Evolutionary conservation across 2,113 vertebrate genomes (phyloP), one percentile per base, ranked within the genome.

Genomic region (Rhineura floridana): DNA sequence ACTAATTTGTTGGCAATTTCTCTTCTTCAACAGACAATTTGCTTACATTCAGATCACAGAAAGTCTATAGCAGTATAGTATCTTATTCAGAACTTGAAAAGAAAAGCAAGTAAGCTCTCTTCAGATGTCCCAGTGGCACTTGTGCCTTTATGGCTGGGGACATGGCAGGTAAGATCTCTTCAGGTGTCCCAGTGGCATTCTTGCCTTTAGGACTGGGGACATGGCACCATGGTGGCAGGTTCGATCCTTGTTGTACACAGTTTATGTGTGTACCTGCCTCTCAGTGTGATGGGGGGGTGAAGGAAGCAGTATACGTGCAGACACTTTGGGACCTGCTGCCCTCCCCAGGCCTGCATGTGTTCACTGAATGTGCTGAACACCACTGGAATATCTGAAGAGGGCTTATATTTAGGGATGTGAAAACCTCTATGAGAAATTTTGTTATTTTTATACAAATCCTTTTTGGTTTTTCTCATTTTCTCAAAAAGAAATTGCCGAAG

Each of bases 1-100:
- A 89, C 65, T 63, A 88, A 85, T 81, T 42, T 21, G 48, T 75
- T 86, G 82, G 21, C 62, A 52, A 28, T 65, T 83, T 65, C 17
- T 42, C 13, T 77, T 69, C 23, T 52, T 63, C 33, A 52, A 65
- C 8, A 23, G 11, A 17, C 48, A 55, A 36, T 28, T 15, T 87
- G 52, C 55, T 72, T 70, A 87, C 67, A 4, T 83, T 46, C 25
- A 77, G 7, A 46, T n/a, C 15, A 19, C 1, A 75, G 42, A 76
- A 30, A 48, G 39, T 65, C 67, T 23, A 39, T 65, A 88, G 7
- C 50, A 17, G n/a, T n/a, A 77, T 33, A 52, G 48, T 33, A 73
- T 30, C 70, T 62, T 59, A 42, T 62, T 85, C 39, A 44, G 39
- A 84, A 84, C 21, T 70, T 12, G 11, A 55, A 67, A n/a, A 19